Evolutionary conservation across 2,797 vertebrate species (phyloP), one percentile per base, ranked within the genome.

Genomic region (Labroides dimidiatus): DNA sequence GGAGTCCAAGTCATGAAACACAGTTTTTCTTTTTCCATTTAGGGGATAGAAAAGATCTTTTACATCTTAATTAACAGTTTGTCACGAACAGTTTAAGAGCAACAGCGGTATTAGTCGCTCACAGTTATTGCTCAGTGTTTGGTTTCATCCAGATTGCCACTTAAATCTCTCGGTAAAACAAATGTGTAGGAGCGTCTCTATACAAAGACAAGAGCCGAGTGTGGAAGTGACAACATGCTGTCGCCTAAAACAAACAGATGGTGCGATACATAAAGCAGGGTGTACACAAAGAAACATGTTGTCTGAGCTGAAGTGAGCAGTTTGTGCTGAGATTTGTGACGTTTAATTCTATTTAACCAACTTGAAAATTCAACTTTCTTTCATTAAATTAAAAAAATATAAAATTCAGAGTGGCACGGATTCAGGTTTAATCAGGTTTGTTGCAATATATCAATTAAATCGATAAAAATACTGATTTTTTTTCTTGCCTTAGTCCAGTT

Each of bases 191-290:
- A 55, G 56, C 75, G 48, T 61, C 10, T 21, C 9, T 16, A 23
- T 70, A 37, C 49, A 43, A 16, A 75, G 37, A 69, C 42, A 41
- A 19, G 21, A 64, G 23, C 17, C 61, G 39, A 44, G 65, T 60
- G 62, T 74, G 20, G 45, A 48, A 56, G 58, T 65, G 44, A 68
- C 33, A 36, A 72, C 64, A 72, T 45, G 48, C 68, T 21, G 71
- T 51, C 60, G 59, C 49, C 65, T 69, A 64, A 75, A 9, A 59
- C 69, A 77, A 76, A 69, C 75, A 87, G 82, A 87, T 85, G 82
- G 78, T 44, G 52, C 36, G 30, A 49, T n/a, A 27, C 42, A 52
- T 54, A 43, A 52, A 64, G 44, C 23, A 15, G 42, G 60, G 54
- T 69, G 47, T 53, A 63, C 52, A 77, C 68, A 69, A 47, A 54